Percentiles rank a stretch among this genome's conserved stretches.
Evolutionary conservation across 2,113 vertebrate genomes (phyloP).

Genomic region (human (Homo sapiens)): GRCh38 chr9:111004501-111005000

Average conservation of each 20-base stretch:
- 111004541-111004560: not conserved
- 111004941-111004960: no score
- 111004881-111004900: no score
- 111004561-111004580: not conserved
- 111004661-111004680: not conserved
- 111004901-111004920: no score
- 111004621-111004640: not conserved
- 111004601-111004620: not conserved
- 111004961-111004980: no score
- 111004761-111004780: not conserved
- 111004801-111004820: not conserved
- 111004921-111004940: no score
- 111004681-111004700: not conserved
- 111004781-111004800: not conserved
- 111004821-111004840: not conserved
- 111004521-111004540: conserved; percentile 7
- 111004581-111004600: not conserved
- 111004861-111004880: not conserved
- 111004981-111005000: no score
- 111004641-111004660: not conserved
- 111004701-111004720: not conserved
- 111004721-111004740: not conserved
- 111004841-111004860: not conserved
- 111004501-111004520: conserved; percentile 39
- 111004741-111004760: not conserved